Evolutionary conservation across 2,797 vertebrate genomes (phyloP).

Genomic region (Nyctalus aviator): DNA sequence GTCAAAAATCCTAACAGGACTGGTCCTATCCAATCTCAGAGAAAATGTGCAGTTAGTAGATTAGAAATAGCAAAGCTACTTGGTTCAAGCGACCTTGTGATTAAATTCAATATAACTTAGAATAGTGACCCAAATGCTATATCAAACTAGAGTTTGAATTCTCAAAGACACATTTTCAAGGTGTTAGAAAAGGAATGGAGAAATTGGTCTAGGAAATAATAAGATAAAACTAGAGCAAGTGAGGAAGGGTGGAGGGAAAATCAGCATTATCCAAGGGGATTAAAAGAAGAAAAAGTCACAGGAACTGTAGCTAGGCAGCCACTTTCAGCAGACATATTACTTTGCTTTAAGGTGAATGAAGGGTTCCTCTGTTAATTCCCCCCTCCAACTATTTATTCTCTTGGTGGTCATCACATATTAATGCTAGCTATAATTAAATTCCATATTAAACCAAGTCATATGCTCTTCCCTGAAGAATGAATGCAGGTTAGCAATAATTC

Average conservation of each 20-base stretch:
- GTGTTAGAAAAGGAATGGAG: constrained; percentile 31
- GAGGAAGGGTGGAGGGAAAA: not conserved
- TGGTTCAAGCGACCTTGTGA: constrained; percentile 86
- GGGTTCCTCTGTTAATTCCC: not conserved
- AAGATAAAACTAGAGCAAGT: constrained; percentile 48
- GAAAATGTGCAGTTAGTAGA: constrained; percentile 87
- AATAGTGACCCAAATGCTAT: constrained; percentile 82
- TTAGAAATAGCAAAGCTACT: constrained; percentile 87
- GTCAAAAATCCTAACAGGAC: constrained; percentile 87
- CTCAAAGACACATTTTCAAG: constrained; percentile 82
- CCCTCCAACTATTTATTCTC: constrained; percentile 32
- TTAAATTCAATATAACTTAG: constrained; percentile 86
- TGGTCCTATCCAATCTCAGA: constrained; percentile 85
- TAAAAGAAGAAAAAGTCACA: not conserved
- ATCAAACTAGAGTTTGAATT: constrained; percentile 79
- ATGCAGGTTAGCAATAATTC: constrained; percentile 66
- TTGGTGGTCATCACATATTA: constrained; percentile 71
- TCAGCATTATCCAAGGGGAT: not conserved
- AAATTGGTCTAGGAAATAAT: constrained; percentile 72
- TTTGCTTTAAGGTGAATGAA: not conserved
- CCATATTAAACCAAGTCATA: constrained; percentile 58
- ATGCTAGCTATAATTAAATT: constrained; percentile 73
- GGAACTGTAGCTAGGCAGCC: not conserved
- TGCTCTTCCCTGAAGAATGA: constrained; percentile 64
- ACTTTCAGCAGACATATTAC: not conserved